Evolutionary conservation across 2,113 vertebrate species (phyloP).

Genomic region (Illadopsis cleaveri): DNA sequence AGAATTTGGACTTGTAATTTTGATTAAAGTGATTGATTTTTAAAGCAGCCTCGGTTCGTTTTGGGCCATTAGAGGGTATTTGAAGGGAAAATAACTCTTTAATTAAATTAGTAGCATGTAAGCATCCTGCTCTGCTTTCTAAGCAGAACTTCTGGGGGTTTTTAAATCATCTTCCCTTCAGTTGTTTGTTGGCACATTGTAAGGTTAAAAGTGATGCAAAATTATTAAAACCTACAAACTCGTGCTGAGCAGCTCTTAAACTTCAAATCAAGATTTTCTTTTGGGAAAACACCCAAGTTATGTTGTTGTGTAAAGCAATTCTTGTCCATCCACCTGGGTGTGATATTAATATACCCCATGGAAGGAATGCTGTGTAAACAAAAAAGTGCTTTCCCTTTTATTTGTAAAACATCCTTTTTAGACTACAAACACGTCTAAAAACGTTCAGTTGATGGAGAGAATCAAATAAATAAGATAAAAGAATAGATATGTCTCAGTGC

Average conservation of each 20-base stretch:
- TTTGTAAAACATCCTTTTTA: background rate
- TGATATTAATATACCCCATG: background rate
- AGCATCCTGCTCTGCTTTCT: slow-evolving; percentile 14
- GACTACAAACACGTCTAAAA: background rate
- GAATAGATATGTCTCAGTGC: background rate
- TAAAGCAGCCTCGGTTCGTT: slow-evolving; percentile 43
- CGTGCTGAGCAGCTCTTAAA: background rate
- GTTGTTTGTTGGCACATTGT: background rate
- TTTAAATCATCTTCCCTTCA: background rate
- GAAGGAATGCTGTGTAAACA: background rate
- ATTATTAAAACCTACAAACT: background rate
- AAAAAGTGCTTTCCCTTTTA: background rate
- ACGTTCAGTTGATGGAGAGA: background rate
- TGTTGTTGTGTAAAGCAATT: background rate
- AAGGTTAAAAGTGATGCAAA: background rate
- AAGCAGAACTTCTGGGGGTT: background rate
- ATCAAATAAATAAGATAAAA: slow-evolving; percentile 45
- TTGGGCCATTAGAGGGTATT: slow-evolving; percentile 63
- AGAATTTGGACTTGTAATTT: slow-evolving; percentile 49
- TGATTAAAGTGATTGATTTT: slow-evolving; percentile 67
- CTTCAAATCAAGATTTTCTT: background rate
- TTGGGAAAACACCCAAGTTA: background rate
- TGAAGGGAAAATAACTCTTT: slow-evolving; percentile 57
- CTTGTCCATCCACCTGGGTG: background rate
- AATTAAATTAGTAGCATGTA: slow-evolving; percentile 34